Base-by-base conservation (phyloP, 1,140 invertebrate species). In the Aphidius gifuensis region DNA sequence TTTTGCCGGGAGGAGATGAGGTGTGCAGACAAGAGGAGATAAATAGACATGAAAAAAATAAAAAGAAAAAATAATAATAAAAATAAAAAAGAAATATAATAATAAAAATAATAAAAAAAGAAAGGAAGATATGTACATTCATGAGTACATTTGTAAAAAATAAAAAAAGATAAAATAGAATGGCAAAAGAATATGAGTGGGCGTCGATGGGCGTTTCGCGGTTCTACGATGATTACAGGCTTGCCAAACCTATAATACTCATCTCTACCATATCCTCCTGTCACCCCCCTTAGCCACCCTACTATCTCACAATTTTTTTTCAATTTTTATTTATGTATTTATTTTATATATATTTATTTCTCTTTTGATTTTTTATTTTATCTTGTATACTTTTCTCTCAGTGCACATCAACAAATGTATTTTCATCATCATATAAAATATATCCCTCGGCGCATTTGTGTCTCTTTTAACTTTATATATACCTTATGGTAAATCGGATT, bases 161-260 rank as follows among this genome's bases (percentile, higher is more conserved):
- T 50, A 44, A 64, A 64, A 72, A 70, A 73, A 74, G 66, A 67
- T 63, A 68, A 71, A 71, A 71, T 66, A 69, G 66, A 71, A 72
- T 69, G 71, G 68, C 64, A 66, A 68, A 73, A 69, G 69, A 63
- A 55, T 73, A 74, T 72, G 72, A 74, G 73, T 72, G 75, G 75
- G 72, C 73, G 79, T 79, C 73, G 76, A 74, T 79, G 78, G 80
- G 79, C 77, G 74, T 77, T 71, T 71, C 60, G 79, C 78, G 80
- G 77, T 71, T 74, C 72, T 71, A 76, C 76, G 76, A 79, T 79
- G 78, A 80, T 80, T 80, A 80, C 78, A 79, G 79, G 66, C 73
- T 74, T 70, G 70, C 70, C 72, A 70, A 76, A 73, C 75, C 77
- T 76, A 74, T 79, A 80, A 79, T 79, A 78, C 74, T 75, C 74